Evolutionary conservation across 2,113 vertebrate genomes (phyloP).

Genomic region (Dasyurus viverrinus): DNA sequence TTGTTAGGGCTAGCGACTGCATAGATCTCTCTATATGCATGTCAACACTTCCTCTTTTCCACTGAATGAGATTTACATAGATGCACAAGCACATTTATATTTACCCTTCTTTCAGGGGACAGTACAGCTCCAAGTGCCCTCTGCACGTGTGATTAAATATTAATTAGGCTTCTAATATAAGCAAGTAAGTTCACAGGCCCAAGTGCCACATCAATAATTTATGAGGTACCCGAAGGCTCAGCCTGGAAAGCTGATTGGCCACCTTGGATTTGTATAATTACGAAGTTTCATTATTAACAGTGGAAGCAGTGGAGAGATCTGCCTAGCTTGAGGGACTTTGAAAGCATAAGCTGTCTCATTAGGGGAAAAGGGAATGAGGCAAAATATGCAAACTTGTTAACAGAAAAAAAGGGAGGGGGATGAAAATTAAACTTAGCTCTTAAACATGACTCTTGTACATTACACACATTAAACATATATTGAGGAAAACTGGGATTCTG

Average conservation of each 20-base stretch:
- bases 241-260: constrained; percentile 89
- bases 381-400: constrained; percentile 90
- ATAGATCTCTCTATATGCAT: not conserved
- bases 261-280: constrained; percentile 92
- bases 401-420: constrained; percentile 66
- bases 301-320: constrained; percentile 87
- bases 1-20: not conserved
- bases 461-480: constrained; percentile 63
- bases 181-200: constrained; percentile 87
- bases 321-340: constrained; percentile 90
- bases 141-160: constrained; percentile 89
- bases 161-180: constrained; percentile 91
- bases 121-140: constrained; percentile 80
- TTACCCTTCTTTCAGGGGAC: constrained; percentile 76
- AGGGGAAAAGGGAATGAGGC: constrained; percentile 87
- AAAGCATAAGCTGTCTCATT: constrained; percentile 91
- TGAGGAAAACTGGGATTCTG: constrained; percentile 68
- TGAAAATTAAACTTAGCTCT: constrained; percentile 81
- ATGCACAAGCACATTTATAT: constrained; percentile 70
- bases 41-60: constrained; percentile 46
- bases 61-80: constrained; percentile 48
- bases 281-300: constrained; percentile 92
- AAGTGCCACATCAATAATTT: constrained; percentile 87
- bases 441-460: constrained; percentile 64
- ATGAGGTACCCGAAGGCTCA: constrained; percentile 89